Evolutionary conservation across 1,140 invertebrate species (phyloP), one percentile per base, ranked within the genome.

Genomic region (Macrocentrus cingulum): DNA sequence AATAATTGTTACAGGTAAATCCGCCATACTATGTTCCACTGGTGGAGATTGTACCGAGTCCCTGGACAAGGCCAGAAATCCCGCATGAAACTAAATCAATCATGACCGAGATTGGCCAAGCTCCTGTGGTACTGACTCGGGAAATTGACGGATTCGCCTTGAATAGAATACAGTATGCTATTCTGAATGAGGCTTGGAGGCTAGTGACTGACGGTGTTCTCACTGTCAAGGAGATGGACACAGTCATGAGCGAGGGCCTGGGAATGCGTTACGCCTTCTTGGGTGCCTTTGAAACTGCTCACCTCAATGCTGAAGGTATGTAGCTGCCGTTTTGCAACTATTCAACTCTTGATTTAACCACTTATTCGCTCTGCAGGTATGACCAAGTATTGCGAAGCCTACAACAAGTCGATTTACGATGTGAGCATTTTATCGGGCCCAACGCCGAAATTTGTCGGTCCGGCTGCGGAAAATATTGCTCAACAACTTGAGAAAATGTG

Each of bases 21-120:
- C 96, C 96, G 41, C 95, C 95, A 0, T 97, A 98, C 71, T 98
- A 95, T 74, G 89, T 97, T 6, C 94, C 94, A 0, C 77, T 98
- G 23, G 92, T 97, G 1, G 96, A 98, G 82, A 83, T 98, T 34
- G 91, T 98, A 1, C 95, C 95, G 1, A 91, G 94, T 0, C 91
- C 94, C 2, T 97, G 91, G 91, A 94, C 91, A 0, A 83, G 87
- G 29, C 81, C 85, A 0, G 85, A 88, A 45, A 84, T 94, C 4
- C 77, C 86, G 1, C 70, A 77, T 25, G 86, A 84, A 71, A 89
- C 90, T 0, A 85, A 88, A 50, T 81, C 79, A 29, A 83, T 98
- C 1, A 92, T 97, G 91, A 80, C 84, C 48, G 88, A 93, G 79
- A 91, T 98, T 46, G 95, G 94, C 0, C 94, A 97, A 76, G 87